Evolutionary conservation across 2,797 vertebrate species (phyloP).

Genomic region (Natrix natrix): DNA sequence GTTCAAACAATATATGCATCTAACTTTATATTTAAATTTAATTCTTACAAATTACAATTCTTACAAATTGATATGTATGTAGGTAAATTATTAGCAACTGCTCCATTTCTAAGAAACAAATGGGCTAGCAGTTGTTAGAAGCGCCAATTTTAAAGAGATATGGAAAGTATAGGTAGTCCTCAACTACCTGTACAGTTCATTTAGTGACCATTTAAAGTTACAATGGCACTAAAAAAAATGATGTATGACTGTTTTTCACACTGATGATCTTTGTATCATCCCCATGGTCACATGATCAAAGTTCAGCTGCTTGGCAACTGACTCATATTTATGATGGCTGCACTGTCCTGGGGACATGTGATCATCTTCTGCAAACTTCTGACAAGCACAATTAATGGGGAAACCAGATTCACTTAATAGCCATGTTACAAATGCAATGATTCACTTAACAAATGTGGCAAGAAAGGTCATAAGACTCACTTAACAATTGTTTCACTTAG

Average conservation of each 20-base stretch:
- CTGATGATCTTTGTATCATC: too few species aligned
- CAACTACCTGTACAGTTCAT: background rate
- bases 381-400: background rate
- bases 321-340: too few species aligned
- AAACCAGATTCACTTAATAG: background rate
- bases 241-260: too few species aligned
- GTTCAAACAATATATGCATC: background rate
- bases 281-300: too few species aligned
- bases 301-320: too few species aligned
- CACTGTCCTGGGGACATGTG: too few species aligned
- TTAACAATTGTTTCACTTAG: background rate
- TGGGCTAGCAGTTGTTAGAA: background rate
- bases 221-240: background rate
- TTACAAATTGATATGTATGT: background rate
- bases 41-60: background rate
- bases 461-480: background rate
- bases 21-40: background rate
- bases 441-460: background rate
- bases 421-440: background rate
- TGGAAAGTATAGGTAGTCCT: background rate
- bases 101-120: background rate
- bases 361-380: too few species aligned
- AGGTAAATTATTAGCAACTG: background rate
- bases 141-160: background rate
- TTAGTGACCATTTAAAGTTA: background rate